Base-by-base conservation (phyloP, 2,113 vertebrate species). In the Nibea albiflora region DNA sequence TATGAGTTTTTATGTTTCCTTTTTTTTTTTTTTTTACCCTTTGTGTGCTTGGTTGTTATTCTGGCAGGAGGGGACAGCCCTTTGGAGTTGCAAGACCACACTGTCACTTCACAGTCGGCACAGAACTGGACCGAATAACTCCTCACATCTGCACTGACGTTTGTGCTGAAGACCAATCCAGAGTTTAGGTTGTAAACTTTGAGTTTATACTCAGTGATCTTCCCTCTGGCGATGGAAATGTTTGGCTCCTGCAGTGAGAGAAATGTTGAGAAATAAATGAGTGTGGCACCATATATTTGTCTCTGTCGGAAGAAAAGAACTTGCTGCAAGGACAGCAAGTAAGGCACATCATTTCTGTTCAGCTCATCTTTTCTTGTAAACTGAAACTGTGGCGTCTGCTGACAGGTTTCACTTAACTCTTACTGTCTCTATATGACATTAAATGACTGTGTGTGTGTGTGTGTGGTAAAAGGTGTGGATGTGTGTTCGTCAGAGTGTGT, bases 321-420 rank as follows among this genome's bases (percentile, higher is more conserved):
- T 58, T 20, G n/a, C 6, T 20, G 26, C 74, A 72, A 65, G 39
- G 67, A 47, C 63, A 73, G 46, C 71, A 22, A 66, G 64, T 46
- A 67, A 64, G 53, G 78, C 78, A 62, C 74, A 71, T 87, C 83
- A 91, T 92, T 95, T 95, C 92, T 93, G 86, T 72, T 93, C 88
- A 94, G 80, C 81, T 68, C 61, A 56, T 52, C 68, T 63, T 81
- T 95, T 94, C 92, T 92, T 81, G 89, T 92, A 92, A 95, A 94
- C 74, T 90, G 94, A 95, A 95, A 95, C 93, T 85, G 78, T 17
- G 53, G 81, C 35, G 65, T 80, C 63, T 77, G 80, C 68, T 52
- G 66, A 54, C 83, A 71, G 73, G 90, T 95, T 94, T 94, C 91
- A 91, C 72, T 83, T 63, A 83, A 70, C 56, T 85, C 83, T 81